phyloP scores from a whole-genome alignment of 2,797 vertebrate genomes.

The Sebastes matsubarae region DNA sequence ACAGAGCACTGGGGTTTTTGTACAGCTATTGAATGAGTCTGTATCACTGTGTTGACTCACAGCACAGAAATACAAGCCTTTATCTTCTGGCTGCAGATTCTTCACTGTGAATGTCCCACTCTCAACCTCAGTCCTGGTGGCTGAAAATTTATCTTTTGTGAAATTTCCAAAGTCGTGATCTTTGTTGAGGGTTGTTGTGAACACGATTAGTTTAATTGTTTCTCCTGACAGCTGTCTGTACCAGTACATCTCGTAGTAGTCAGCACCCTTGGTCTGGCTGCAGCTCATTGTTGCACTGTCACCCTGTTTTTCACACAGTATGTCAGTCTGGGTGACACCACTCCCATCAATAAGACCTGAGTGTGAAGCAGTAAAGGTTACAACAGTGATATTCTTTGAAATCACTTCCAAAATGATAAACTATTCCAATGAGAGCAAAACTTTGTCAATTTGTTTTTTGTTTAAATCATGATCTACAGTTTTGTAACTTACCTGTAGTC shows the following conservation, averaged over 20 bases:
- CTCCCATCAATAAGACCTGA: neutral
- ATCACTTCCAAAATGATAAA: neutral
- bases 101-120: constrained; percentile 62
- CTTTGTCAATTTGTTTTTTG: neutral
- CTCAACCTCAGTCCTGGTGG: constrained; percentile 9
- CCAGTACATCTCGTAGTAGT: constrained; percentile 53
- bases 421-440: neutral
- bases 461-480: neutral
- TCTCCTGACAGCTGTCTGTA: constrained; percentile 46
- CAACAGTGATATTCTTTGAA: neutral
- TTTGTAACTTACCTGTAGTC: neutral
- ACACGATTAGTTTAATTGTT: neutral
- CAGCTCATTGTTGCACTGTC: neutral
- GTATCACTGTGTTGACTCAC: constrained; percentile 41
- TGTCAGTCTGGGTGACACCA: neutral
- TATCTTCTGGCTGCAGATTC: constrained; percentile 30
- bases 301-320: neutral
- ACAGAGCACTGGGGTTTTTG: constrained; percentile 37
- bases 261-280: neutral
- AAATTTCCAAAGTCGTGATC: neutral
- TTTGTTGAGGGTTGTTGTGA: fast-evolving
- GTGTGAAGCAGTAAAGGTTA: neutral
- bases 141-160: constrained; percentile 9
- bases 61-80: constrained; percentile 57
- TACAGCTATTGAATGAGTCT: neutral